Evolutionary conservation across 2,888 invertebrate species (phyloP).

Genomic region (Actias luna): DNA sequence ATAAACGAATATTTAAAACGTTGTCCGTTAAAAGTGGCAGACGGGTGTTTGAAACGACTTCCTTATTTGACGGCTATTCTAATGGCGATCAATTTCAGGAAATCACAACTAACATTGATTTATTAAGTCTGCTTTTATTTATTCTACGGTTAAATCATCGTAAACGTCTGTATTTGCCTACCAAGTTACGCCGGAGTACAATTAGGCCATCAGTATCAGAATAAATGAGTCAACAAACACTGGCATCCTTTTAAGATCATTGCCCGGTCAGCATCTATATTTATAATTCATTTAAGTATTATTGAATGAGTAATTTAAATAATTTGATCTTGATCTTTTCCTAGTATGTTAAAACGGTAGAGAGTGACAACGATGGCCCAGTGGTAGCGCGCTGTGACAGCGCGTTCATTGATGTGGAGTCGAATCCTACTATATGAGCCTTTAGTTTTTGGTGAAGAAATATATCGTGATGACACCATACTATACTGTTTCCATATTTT

Average conservation of each 20-base stretch:
- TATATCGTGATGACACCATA: no score
- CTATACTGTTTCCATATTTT: no score
- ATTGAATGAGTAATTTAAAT: conserved; percentile 1
- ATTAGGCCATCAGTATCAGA: conserved; percentile 47
- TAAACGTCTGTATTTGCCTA: conserved; percentile 53
- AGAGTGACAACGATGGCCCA: no score
- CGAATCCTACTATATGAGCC: no score
- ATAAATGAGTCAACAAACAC: conserved; percentile 67
- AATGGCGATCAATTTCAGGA: conserved; percentile 57
- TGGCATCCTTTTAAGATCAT: conserved; percentile 62
- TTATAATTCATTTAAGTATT: conserved; percentile 12
- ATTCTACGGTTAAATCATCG: conserved; percentile 57
- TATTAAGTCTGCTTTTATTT: conserved; percentile 65
- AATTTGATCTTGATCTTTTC: conserved; percentile 5
- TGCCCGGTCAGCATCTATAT: conserved; percentile 45
- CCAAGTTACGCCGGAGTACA: conserved; percentile 55
- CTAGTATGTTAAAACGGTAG: not conserved
- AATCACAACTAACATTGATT: conserved; percentile 57
- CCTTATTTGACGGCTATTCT: conserved; percentile 57
- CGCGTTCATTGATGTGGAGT: no score
- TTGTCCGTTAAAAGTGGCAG: conserved; percentile 32
- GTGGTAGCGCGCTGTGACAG: no score
- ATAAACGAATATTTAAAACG: not conserved
- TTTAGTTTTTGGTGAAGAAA: no score
- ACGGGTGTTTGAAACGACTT: conserved; percentile 61